Evolutionary conservation across 2,797 vertebrate species (phyloP).

Genomic region (Enteromius afrohamiltoni): DNA sequence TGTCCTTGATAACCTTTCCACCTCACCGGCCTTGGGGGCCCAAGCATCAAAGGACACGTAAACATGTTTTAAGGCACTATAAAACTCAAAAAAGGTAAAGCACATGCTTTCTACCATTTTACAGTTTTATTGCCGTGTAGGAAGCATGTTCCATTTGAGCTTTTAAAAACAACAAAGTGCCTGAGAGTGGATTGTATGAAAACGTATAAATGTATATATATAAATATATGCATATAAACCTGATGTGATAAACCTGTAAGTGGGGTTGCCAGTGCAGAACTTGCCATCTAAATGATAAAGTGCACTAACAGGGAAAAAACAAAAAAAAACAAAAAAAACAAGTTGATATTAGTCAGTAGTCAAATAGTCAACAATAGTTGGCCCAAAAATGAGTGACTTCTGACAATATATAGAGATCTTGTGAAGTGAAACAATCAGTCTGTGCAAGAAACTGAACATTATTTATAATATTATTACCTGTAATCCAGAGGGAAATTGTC

Average conservation of each 20-base stretch:
- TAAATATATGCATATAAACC: too few relatives aligned
- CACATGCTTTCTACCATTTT: conserved; percentile 68
- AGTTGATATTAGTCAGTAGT: too few relatives aligned
- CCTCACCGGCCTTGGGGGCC: conserved; percentile 65
- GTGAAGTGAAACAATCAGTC: too few relatives aligned
- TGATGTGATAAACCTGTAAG: background rate
- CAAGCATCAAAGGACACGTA: conserved; percentile 71
- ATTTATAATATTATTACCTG: background rate
- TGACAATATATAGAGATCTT: too few relatives aligned
- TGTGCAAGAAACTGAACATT: too few relatives aligned
- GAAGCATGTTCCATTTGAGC: conserved; percentile 65
- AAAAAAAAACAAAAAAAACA: too few relatives aligned
- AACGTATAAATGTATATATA: too few relatives aligned
- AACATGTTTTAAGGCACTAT: conserved; percentile 80
- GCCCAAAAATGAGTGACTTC: too few relatives aligned
- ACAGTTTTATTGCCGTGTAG: conserved; percentile 68
- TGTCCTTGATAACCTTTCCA: conserved; percentile 78
- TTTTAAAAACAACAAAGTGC: conserved; percentile 76
- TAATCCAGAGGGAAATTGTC: too few relatives aligned
- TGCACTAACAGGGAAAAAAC: background rate
- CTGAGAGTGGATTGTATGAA: conserved; percentile 35
- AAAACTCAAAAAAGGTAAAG: conserved; percentile 71
- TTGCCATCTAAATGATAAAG: conserved; percentile 5
- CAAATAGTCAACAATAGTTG: too few relatives aligned
- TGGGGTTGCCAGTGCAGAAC: background rate